Evolutionary conservation across 2,113 vertebrate genomes (phyloP), one percentile per base, ranked within the genome.

Genomic region (Percina caprodes): DNA sequence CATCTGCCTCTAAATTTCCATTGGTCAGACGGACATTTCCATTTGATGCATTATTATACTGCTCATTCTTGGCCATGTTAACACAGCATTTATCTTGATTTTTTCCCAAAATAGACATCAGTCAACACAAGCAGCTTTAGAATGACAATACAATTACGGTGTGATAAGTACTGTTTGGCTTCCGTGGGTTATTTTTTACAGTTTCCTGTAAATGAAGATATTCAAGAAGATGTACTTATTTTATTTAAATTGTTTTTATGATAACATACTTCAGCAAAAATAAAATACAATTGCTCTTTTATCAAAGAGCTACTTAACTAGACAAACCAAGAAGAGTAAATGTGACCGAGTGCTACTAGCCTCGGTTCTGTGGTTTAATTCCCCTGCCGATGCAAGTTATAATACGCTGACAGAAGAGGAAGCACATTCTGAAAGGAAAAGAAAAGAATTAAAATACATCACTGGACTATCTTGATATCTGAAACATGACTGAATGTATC

Each of bases 1-100:
- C 63, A 78, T 65, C 61, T 74, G 62, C 51, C 5, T 69, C 6
- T 63, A 23, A 45, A 51, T 54, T 69, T 13, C 11, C 68, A 63
- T 51, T 15, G 6, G 63, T 24, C 62, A 54, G 35, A 60, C 52
- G 24, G 26, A 26, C 24, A 24, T n/a, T 74, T 79, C 1, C 15
- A 26, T 33, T 14, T 42, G 33, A 70, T 49, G 33, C 52, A 46
- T 24, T 21, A 61, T 60, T 21, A 59, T 60, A 75, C 42, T 65
- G 24, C n/a, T 74, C 42, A 30, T 42, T 23, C 51, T 30, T 42
- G 55, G 6, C 5, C 24, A n/a, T 16, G 8, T 6, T 56, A 9
- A 42, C 5, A 51, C 15, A 51, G 4, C n/a, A 8, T 16, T 42
- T 30, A 18, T 79, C 16, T 1, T 12, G 30, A 30, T 0, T 2